phyloP scores from a whole-genome alignment of 2,797 vertebrate genomes.

The Neomorphus geoffroyi region DNA sequence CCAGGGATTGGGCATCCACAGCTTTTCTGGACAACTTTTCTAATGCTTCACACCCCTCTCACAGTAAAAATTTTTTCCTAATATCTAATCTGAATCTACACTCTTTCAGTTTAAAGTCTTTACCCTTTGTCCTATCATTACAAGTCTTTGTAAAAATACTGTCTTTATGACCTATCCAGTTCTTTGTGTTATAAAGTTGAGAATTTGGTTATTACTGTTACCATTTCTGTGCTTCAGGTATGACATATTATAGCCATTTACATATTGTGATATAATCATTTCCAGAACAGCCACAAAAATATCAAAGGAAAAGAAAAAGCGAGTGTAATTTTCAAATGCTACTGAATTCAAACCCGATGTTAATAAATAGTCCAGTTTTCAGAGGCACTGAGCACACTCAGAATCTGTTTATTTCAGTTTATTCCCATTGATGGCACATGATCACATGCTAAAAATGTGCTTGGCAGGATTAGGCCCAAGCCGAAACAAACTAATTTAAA shows the following conservation, averaged over 20 bases:
- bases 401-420: constrained; percentile 20
- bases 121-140: no score
- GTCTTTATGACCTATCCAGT: not conserved
- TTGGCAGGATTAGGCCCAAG: constrained; percentile 11
- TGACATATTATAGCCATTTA: not conserved
- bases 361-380: constrained; percentile 1
- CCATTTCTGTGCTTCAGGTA: not conserved
- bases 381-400: not conserved
- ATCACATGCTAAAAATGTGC: constrained; percentile 18
- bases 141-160: not conserved
- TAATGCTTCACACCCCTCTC: no score
- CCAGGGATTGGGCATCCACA: no score
- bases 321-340: not conserved
- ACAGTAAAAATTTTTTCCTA: no score
- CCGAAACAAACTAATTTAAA: constrained; percentile 28
- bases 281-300: not conserved
- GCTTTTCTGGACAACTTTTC: no score
- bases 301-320: not conserved
- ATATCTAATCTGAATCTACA: no score
- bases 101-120: no score
- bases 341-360: not conserved
- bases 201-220: not conserved
- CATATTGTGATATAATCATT: not conserved
- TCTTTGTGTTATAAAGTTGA: not conserved
- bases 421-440: not conserved